A percentile compares a stretch with the other conserved stretches of the same genome.
phyloP scores from a whole-genome alignment of 2,888 invertebrate species.

The Pollenia amentaria region DNA sequence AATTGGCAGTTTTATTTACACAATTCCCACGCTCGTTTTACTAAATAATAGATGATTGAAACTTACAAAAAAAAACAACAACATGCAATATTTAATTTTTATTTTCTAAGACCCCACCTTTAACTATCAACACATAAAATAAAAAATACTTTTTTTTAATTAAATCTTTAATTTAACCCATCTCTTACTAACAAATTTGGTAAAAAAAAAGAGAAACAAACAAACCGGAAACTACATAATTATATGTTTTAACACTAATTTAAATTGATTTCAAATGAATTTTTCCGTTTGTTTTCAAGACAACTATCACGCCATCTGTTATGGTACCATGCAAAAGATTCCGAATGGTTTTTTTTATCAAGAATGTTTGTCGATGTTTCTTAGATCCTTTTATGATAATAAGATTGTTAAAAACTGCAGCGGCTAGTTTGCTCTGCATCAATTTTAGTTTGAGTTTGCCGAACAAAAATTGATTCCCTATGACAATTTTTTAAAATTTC shows the following conservation, averaged over 20 bases:
- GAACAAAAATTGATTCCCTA: too few species aligned
- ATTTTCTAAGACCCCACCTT: slow-evolving; percentile 1
- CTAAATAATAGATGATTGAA: not conserved
- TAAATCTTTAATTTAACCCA: slow-evolving; percentile 26
- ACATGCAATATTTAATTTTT: not conserved
- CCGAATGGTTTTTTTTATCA: not conserved
- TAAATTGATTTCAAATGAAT: slow-evolving; percentile 51
- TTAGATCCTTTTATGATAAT: not conserved
- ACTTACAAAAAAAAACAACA: not conserved
- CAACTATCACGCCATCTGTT: slow-evolving; percentile 56
- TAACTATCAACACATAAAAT: slow-evolving; percentile 21
- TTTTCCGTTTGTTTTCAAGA: not conserved
- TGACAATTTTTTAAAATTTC: too few species aligned
- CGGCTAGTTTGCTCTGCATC: too few species aligned
- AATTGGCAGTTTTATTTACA: slow-evolving; percentile 60
- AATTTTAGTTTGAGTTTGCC: too few species aligned
- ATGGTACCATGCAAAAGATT: not conserved
- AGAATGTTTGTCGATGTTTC: slow-evolving; percentile 3
- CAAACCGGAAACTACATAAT: slow-evolving; percentile 63
- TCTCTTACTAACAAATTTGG: not conserved
- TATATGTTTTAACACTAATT: slow-evolving; percentile 53
- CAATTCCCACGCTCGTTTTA: slow-evolving; percentile 16
- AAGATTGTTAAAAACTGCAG: not conserved
- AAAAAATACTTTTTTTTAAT: slow-evolving; percentile 10
- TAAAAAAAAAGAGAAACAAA: slow-evolving; percentile 8